Conservation (phyloP, 2,113 vertebrate genomes). For the Sylvicapra grimmia region DNA sequence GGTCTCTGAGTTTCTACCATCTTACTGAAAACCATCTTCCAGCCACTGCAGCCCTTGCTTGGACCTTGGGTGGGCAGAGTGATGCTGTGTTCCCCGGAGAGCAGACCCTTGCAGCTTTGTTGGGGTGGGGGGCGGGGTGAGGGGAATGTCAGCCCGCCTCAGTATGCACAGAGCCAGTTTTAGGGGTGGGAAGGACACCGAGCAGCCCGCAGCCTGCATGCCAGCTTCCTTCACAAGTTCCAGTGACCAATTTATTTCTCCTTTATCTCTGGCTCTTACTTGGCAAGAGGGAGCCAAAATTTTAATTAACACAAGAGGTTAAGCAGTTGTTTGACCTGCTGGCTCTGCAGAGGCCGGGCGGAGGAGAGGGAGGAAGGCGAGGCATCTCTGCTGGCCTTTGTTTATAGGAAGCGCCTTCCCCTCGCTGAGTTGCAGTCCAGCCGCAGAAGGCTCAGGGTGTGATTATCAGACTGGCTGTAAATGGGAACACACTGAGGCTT, state of each 20-base stretch:
- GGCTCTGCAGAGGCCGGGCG: slow-evolving; percentile 15
- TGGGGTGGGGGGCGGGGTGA: rapidly evolving
- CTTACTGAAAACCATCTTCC: neutral
- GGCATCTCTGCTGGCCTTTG: slow-evolving; percentile 34
- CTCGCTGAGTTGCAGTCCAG: slow-evolving; percentile 17
- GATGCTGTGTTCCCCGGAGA: rapidly evolving
- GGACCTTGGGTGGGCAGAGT: neutral
- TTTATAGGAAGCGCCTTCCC: slow-evolving; percentile 67
- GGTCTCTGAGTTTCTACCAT: neutral
- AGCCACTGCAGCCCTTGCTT: neutral
- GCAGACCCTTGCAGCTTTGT: neutral
- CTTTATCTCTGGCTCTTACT: slow-evolving; percentile 62
- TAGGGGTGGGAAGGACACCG: neutral
- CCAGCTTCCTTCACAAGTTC: neutral
- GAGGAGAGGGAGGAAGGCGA: slow-evolving; percentile 65
- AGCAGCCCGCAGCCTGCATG: neutral
- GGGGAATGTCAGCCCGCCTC: neutral
- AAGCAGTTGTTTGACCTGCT: slow-evolving; percentile 68
- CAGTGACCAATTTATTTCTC: neutral
- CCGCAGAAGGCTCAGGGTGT: slow-evolving; percentile 29
- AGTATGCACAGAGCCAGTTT: neutral
- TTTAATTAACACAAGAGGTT: slow-evolving; percentile 71
- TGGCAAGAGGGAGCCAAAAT: slow-evolving; percentile 61
- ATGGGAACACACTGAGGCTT: slow-evolving; percentile 35
- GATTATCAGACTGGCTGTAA: slow-evolving; percentile 56